These are phyloP conservation scores for Atherinomorus stipes DNA, from an alignment of 2,113 vertebrate genomes.

Conservation along the genomic window DNA sequence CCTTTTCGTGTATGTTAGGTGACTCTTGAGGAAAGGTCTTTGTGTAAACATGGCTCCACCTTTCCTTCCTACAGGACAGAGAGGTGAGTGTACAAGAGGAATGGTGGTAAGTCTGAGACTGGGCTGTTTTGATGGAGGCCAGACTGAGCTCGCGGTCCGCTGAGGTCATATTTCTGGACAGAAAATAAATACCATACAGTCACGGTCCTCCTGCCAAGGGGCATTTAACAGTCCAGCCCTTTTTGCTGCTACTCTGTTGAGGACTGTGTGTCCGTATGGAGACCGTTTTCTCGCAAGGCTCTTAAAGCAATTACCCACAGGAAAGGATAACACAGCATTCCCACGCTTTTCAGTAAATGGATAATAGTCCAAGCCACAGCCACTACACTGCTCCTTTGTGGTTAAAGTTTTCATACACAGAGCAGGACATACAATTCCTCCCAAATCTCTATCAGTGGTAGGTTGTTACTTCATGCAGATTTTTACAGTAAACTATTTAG, in stretches of 20 bases:
- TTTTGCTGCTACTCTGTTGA: constrained; percentile 34
- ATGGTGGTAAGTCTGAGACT: constrained; percentile 56
- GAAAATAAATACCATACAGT: constrained; percentile 72
- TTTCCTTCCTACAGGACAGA: constrained; percentile 75
- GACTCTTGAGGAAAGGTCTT: constrained; percentile 52
- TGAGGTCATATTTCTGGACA: constrained; percentile 77
- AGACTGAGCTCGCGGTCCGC: constrained; percentile 39
- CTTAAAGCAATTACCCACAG: constrained; percentile 73
- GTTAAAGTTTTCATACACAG: constrained; percentile 18
- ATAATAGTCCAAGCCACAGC: constrained; percentile 39
- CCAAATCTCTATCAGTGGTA: not conserved
- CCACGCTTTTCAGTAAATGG: constrained; percentile 62
- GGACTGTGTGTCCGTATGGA: constrained; percentile 31
- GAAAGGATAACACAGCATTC: constrained; percentile 72
- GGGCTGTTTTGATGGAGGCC: constrained; percentile 61
- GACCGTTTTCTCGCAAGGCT: constrained; percentile 59
- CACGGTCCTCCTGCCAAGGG: constrained; percentile 44
- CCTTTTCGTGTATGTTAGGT: constrained; percentile 11
- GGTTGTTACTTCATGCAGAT: not conserved
- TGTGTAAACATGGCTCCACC: constrained; percentile 48
- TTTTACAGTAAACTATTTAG: not conserved
- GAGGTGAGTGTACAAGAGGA: constrained; percentile 21
- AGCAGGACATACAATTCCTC: constrained; percentile 7
- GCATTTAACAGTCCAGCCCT: constrained; percentile 53
- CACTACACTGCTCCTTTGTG: constrained; percentile 66